Evolutionary conservation across 2,888 invertebrate species (phyloP).

Genomic region (Hemicrepidius hirtus): DNA sequence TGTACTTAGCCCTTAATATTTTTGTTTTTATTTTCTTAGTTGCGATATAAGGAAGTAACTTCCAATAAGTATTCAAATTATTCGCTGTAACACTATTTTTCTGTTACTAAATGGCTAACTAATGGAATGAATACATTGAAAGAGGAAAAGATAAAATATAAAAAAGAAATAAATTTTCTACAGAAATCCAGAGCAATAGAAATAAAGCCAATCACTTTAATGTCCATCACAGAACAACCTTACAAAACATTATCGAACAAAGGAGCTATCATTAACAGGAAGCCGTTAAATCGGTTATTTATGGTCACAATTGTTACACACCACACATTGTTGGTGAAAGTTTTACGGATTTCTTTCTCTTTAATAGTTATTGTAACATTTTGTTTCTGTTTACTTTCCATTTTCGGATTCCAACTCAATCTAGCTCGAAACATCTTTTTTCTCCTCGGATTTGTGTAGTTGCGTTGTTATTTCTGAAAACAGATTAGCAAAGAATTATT

Average conservation of each 20-base stretch:
- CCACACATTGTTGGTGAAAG: slow-evolving; percentile 14
- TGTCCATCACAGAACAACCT: slow-evolving; percentile 7
- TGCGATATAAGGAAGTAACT: too few relatives aligned
- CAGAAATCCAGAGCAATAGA: background rate
- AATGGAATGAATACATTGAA: too few relatives aligned
- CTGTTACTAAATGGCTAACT: too few relatives aligned
- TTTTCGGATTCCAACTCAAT: background rate
- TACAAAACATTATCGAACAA: slow-evolving; percentile 17
- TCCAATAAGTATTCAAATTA: too few relatives aligned
- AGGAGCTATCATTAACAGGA: slow-evolving; percentile 25
- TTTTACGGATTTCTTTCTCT: background rate
- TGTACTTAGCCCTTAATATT: too few relatives aligned
- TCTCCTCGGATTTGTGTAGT: background rate
- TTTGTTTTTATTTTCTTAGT: too few relatives aligned
- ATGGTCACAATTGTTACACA: slow-evolving; percentile 15
- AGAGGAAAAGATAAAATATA: background rate
- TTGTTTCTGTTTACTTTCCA: background rate
- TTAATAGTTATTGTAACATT: background rate
- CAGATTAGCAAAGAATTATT: too few relatives aligned
- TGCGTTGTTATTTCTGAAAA: slow-evolving; percentile 1
- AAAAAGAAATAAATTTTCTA: slow-evolving; percentile 3
- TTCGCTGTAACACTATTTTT: too few relatives aligned
- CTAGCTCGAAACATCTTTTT: background rate
- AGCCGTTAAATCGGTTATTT: slow-evolving; percentile 28
- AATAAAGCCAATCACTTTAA: slow-evolving; percentile 16